Evolutionary conservation across 2,113 vertebrate species (phyloP).

Genomic region (Cygnus atratus): DNA sequence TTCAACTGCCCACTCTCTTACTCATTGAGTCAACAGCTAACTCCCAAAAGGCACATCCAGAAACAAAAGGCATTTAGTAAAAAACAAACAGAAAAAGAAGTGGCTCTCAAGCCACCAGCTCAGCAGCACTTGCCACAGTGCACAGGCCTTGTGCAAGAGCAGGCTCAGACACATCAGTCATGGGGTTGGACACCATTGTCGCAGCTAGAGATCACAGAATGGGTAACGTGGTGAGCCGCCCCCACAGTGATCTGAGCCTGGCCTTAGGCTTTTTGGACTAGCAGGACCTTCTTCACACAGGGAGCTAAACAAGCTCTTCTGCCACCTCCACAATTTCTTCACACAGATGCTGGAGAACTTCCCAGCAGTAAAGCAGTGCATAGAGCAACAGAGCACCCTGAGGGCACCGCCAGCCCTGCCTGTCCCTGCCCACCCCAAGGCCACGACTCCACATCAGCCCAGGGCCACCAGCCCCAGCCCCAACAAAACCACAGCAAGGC

Average conservation of each 20-base stretch:
- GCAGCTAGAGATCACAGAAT: background rate
- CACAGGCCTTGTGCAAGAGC: background rate
- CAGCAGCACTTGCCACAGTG: accelerated
- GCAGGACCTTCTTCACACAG: background rate
- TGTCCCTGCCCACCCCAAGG: accelerated
- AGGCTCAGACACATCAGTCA: background rate
- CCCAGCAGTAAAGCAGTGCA: background rate
- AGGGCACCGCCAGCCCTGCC: background rate
- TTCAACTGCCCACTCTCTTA: background rate
- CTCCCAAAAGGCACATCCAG: background rate
- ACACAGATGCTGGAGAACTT: background rate
- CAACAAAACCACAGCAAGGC: accelerated
- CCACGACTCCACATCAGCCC: accelerated
- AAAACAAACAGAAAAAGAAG: background rate
- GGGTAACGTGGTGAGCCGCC: background rate
- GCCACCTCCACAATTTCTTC: background rate
- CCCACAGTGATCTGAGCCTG: background rate
- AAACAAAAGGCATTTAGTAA: background rate
- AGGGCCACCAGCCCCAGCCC: accelerated
- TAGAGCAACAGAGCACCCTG: background rate
- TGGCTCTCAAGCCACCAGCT: background rate
- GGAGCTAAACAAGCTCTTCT: background rate
- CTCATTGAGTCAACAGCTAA: background rate
- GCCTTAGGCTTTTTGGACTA: background rate
- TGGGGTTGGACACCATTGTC: background rate